Evolutionary conservation across 2,113 vertebrate species (phyloP).

Genomic region (Xiphophorus maculatus): DNA sequence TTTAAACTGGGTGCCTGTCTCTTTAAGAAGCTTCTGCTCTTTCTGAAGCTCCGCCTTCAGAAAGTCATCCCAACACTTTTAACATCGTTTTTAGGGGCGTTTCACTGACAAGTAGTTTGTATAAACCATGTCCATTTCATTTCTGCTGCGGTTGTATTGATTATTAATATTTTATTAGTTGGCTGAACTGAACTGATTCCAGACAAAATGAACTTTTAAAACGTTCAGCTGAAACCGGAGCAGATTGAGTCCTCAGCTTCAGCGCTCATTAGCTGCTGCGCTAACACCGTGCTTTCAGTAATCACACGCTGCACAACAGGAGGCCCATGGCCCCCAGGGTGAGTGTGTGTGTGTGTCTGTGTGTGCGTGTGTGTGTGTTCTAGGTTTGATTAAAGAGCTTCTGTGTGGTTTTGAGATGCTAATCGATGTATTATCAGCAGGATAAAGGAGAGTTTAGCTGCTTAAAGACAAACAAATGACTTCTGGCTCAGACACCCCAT

Average conservation of each 20-base stretch:
- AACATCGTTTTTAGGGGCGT: too few relatives aligned
- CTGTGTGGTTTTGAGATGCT: slow-evolving; percentile 73
- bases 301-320: slow-evolving; percentile 55
- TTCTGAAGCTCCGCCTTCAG: too few relatives aligned
- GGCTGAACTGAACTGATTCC: too few relatives aligned
- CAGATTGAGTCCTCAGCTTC: slow-evolving; percentile 46
- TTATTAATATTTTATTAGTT: too few relatives aligned
- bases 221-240: not conserved
- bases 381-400: slow-evolving; percentile 66
- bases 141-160: too few relatives aligned
- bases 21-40: too few relatives aligned
- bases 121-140: too few relatives aligned
- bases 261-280: slow-evolving; percentile 47
- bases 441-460: slow-evolving; percentile 73
- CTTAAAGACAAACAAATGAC: slow-evolving; percentile 77
- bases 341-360: slow-evolving; percentile 22
- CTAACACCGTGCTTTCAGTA: slow-evolving; percentile 45
- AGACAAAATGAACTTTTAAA: too few relatives aligned
- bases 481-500: slow-evolving; percentile 64
- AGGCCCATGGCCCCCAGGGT: slow-evolving; percentile 39
- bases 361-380: slow-evolving; percentile 3
- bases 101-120: too few relatives aligned
- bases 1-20: too few relatives aligned
- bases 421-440: slow-evolving; percentile 72
- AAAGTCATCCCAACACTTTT: too few relatives aligned